phyloP scores from a whole-genome alignment of 2,113 vertebrate genomes.

The Gulo gulo region DNA sequence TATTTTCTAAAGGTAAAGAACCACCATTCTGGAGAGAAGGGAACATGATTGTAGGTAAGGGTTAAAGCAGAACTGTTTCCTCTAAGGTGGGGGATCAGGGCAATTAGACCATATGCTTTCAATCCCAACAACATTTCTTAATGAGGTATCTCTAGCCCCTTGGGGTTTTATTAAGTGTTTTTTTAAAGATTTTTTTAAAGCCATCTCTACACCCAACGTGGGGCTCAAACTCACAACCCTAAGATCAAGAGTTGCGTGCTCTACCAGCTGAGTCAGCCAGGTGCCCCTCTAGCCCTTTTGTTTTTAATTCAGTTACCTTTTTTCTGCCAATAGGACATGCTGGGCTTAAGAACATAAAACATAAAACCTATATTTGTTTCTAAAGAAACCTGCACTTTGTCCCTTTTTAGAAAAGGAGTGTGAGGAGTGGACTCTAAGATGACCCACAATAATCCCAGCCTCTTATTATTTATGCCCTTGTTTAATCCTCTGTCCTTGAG shows the following conservation, averaged over 20 bases:
- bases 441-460: not conserved
- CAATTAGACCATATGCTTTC: not conserved
- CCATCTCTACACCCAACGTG: not conserved
- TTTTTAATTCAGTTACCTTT: not conserved
- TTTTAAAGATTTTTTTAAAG: not conserved
- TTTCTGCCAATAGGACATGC: not conserved
- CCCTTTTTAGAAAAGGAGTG: not conserved
- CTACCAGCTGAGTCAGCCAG: not conserved
- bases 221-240: not conserved
- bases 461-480: not conserved
- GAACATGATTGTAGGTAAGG: not conserved
- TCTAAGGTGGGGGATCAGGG: not conserved
- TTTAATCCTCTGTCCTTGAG: not conserved
- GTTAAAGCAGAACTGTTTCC: not conserved
- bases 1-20: conserved; percentile 7
- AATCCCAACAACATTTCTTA: not conserved
- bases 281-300: not conserved
- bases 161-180: not conserved
- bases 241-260: not conserved
- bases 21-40: not conserved
- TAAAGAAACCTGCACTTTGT: not conserved
- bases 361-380: not conserved
- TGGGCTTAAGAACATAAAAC: not conserved
- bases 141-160: not conserved
- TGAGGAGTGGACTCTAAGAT: not conserved